Evolutionary conservation across 2,888 invertebrate species (phyloP), one percentile per base, ranked within the genome.

Genomic region (Calephelis perditalis): DNA sequence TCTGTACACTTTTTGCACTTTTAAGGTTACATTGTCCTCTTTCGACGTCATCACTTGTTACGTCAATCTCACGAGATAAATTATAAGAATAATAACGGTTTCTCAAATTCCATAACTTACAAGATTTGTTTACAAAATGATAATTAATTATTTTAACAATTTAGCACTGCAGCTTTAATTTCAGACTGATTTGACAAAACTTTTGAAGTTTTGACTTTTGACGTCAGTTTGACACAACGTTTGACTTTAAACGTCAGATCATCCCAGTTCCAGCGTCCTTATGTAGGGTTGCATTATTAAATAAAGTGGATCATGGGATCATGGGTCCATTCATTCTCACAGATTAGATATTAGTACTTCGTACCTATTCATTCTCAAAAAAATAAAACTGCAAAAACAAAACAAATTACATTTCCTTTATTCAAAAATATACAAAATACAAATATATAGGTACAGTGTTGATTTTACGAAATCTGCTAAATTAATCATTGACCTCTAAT

Each of bases 21-120:
- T 86, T 84, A 86, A 77, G 85, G 84, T 89, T 87, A 89, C 88
- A 87, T 86, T 77, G 77, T 83, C 74, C 73, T 78, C 77, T 71
- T 74, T 77, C 78, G 80, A 86, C 86, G 82, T 88, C 88, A 87
- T 87, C 84, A 86, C 87, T 83, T 65, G 66, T 62, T 68, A 69
- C 58, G 69, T 67, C 62, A 62, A 73, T 69, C 73, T 74, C 70
- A 71, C 57, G 63, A 62, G 65, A 61, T 62, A 68, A 66, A 68
- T 65, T 62, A 68, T 63, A 58, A 63, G 61, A 63, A 60, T 52
- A 56, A 52, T 46, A 44, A 44, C 59, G 56, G 63, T 59, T 60
- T 68, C 58, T 62, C 61, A 60, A 59, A 61, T 71, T 72, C 66
- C 81, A 81, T 81, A 61, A 64, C 52, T 71, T 68, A 73, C 69